phyloP scores from a whole-genome alignment of 2,113 vertebrate species.

The Aleadryas rufinucha region DNA sequence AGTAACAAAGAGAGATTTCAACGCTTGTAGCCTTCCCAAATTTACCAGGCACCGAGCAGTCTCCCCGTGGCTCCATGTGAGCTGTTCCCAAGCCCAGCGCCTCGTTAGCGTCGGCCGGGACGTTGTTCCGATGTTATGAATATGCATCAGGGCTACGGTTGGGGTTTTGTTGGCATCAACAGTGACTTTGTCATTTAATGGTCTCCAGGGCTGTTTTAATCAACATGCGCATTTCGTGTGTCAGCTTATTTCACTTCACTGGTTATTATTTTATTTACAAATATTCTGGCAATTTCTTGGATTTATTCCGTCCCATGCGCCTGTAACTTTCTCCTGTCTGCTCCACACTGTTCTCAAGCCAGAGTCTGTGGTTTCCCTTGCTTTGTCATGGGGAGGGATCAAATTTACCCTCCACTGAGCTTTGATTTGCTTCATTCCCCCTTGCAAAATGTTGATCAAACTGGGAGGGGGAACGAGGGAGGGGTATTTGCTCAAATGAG shows the following conservation, averaged over 20 bases:
- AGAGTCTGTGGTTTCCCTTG: background rate
- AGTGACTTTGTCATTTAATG: conserved; percentile 53
- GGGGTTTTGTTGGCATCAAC: conserved; percentile 58
- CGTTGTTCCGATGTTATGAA: conserved; percentile 26
- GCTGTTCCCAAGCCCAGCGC: conserved; percentile 41
- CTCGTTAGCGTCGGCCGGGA: background rate
- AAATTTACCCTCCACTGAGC: background rate
- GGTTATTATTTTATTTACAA: conserved; percentile 58
- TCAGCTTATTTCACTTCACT: conserved; percentile 41
- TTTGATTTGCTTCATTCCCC: background rate
- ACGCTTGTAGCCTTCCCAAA: conserved; percentile 56
- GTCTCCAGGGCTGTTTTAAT: conserved; percentile 49
- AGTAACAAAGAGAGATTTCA: conserved; percentile 66
- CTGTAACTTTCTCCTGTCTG: background rate
- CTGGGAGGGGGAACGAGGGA: background rate
- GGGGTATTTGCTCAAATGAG: background rate
- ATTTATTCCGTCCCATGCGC: background rate
- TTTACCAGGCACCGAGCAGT: conserved; percentile 60
- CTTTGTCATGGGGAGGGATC: background rate
- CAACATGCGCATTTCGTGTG: background rate
- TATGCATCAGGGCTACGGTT: conserved; percentile 52
- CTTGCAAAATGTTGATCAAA: background rate
- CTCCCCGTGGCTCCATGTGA: conserved; percentile 35
- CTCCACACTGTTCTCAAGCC: background rate
- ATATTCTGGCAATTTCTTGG: conserved; percentile 11